Evolutionary conservation across 2,113 vertebrate species (phyloP).

Genomic region (Malurus melanocephalus): DNA sequence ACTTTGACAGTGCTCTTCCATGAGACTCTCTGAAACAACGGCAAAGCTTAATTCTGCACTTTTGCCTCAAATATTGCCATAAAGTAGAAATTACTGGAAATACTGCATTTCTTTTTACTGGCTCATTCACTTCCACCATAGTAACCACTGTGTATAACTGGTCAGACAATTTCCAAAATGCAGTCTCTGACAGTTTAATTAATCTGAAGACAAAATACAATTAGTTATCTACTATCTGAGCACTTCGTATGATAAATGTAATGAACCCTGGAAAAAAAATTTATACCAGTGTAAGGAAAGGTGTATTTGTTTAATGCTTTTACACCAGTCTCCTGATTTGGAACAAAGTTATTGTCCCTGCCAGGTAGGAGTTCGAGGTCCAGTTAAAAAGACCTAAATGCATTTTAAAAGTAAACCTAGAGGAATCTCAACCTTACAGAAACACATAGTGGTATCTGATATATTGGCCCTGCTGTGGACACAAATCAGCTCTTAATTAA

Average conservation of each 20-base stretch:
- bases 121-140: background rate
- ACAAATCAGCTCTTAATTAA: background rate
- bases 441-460: background rate
- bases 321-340: background rate
- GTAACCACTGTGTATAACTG: background rate
- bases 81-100: background rate
- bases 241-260: background rate
- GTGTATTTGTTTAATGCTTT: background rate
- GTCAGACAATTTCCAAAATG: background rate
- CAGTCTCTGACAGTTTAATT: background rate
- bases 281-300: background rate
- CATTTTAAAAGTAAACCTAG: background rate
- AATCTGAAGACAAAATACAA: background rate
- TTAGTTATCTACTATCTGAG: background rate
- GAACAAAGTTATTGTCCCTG: background rate
- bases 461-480: background rate
- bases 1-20: background rate
- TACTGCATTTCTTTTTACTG: background rate
- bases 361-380: background rate
- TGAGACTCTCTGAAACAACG: background rate
- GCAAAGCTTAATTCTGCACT: background rate
- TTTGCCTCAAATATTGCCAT: background rate
- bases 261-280: rapidly evolving
- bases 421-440: background rate
- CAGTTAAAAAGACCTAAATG: background rate